Conservation (phyloP, 2,888 invertebrate species). For the Tortricodes alternella region DNA sequence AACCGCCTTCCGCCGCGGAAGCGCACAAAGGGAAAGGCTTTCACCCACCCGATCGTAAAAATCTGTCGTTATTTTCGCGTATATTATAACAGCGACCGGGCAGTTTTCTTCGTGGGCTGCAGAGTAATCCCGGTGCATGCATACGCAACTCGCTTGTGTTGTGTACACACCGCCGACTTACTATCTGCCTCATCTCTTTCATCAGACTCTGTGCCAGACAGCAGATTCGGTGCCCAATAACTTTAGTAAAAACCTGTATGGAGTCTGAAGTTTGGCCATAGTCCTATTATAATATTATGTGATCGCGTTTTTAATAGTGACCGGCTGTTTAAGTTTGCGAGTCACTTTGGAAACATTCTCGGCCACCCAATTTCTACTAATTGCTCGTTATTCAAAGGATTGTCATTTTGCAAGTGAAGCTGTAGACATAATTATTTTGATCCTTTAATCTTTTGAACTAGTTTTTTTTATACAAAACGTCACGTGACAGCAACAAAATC, state of each 20-base stretch:
- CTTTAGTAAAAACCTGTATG: too few species aligned
- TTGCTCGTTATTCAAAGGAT: not conserved
- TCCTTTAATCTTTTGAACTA: too few species aligned
- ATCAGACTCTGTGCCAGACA: not conserved
- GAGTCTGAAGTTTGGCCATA: not conserved
- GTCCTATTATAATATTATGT: too few species aligned
- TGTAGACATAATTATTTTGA: too few species aligned
- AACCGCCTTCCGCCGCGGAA: slow-evolving; percentile 41
- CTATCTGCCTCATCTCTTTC: not conserved
- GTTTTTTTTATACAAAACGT: too few species aligned
- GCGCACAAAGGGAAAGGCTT: slow-evolving; percentile 49
- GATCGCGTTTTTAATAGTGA: too few species aligned
- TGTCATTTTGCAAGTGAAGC: not conserved
- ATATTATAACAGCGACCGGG: slow-evolving; percentile 43
- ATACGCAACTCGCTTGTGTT: not conserved
- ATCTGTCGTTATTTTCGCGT: slow-evolving; percentile 47
- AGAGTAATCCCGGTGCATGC: not conserved
- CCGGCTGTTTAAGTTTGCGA: slow-evolving; percentile 3
- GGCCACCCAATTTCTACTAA: not conserved
- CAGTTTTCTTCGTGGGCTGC: not conserved
- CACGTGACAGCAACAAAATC: too few species aligned
- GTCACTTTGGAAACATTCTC: not conserved
- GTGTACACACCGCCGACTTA: not conserved
- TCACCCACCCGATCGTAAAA: slow-evolving; percentile 52
- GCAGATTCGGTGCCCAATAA: too few species aligned